These are phyloP conservation scores for Paracyclopina nana DNA, from an alignment of 1,140 invertebrate genomes.

Conservation along the genomic window DNA sequence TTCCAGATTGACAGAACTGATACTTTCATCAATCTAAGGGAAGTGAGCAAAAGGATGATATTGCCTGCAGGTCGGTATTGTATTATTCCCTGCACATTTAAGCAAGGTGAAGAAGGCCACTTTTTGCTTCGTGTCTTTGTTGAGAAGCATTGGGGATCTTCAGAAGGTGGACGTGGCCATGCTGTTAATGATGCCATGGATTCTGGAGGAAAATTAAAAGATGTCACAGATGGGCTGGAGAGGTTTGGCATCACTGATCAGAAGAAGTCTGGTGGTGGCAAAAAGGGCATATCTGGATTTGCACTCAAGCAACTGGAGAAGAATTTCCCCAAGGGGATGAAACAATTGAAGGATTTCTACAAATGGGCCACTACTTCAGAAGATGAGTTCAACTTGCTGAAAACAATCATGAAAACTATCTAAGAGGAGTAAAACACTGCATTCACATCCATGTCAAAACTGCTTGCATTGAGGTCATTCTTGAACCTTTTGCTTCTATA, in stretches of 20 bases:
- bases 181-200: not conserved
- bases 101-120: slow-evolving; percentile 33
- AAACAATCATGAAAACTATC: slow-evolving; percentile 5
- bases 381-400: slow-evolving; percentile 6
- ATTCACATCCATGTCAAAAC: too few relatives aligned
- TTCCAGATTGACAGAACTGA: slow-evolving; percentile 9
- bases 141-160: slow-evolving; percentile 1
- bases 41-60: slow-evolving; percentile 9
- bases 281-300: not conserved
- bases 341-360: slow-evolving; percentile 1
- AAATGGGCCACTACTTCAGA: slow-evolving; percentile 10
- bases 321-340: slow-evolving; percentile 6
- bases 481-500: too few relatives aligned
- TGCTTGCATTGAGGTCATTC: too few relatives aligned
- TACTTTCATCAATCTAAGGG: slow-evolving; percentile 6
- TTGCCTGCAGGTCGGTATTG: slow-evolving; percentile 36
- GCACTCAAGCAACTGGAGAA: slow-evolving; percentile 7
- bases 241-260: not conserved
- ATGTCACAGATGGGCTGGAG: not conserved
- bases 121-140: slow-evolving; percentile 40
- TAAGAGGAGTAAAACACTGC: too few relatives aligned
- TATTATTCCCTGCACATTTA: slow-evolving; percentile 39
- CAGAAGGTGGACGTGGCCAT: not conserved
- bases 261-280: too few relatives aligned
- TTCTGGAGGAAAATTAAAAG: not conserved